A percentile compares a stretch with the other conserved stretches of the same genome.
Conservation (phyloP, 2,888 invertebrate genomes). For the Idaea straminata region DNA sequence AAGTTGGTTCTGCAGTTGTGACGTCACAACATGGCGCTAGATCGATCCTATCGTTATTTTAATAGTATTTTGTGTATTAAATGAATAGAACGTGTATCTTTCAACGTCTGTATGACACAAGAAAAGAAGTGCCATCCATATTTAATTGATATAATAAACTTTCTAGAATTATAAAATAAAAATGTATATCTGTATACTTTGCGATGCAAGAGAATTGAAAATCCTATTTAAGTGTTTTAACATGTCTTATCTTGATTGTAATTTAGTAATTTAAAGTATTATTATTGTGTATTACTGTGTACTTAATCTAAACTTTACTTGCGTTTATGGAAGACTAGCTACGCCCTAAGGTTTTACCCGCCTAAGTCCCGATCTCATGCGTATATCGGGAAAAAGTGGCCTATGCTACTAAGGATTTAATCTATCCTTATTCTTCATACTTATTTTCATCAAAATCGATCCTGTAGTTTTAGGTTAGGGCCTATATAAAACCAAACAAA, state of each 20-base stretch:
- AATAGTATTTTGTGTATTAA: too few relatives aligned
- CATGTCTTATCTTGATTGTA: slow-evolving; percentile 57
- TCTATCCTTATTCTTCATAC: too few relatives aligned
- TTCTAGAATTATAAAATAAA: slow-evolving; percentile 50
- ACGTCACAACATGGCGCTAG: too few relatives aligned
- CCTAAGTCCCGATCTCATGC: too few relatives aligned
- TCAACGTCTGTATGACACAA: slow-evolving; percentile 40
- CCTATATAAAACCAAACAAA: too few relatives aligned
- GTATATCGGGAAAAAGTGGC: too few relatives aligned
- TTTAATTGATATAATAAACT: slow-evolving; percentile 49
- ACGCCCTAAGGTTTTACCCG: too few relatives aligned
- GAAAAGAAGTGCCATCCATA: slow-evolving; percentile 71
- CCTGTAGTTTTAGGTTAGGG: too few relatives aligned
- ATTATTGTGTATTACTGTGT: slow-evolving; percentile 13
- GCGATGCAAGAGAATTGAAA: slow-evolving; percentile 80
- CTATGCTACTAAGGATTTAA: too few relatives aligned
- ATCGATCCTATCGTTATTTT: too few relatives aligned
- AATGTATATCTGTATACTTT: slow-evolving; percentile 63
- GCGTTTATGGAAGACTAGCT: background rate
- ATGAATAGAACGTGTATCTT: background rate
- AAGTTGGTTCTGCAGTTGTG: too few relatives aligned
- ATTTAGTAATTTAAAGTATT: slow-evolving; percentile 33
- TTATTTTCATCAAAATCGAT: too few relatives aligned
- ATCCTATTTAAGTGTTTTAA: slow-evolving; percentile 66
- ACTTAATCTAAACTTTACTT: slow-evolving; percentile 2